Evolutionary conservation across 2,113 vertebrate genomes (phyloP).

Genomic region (Mustela lutreola): DNA sequence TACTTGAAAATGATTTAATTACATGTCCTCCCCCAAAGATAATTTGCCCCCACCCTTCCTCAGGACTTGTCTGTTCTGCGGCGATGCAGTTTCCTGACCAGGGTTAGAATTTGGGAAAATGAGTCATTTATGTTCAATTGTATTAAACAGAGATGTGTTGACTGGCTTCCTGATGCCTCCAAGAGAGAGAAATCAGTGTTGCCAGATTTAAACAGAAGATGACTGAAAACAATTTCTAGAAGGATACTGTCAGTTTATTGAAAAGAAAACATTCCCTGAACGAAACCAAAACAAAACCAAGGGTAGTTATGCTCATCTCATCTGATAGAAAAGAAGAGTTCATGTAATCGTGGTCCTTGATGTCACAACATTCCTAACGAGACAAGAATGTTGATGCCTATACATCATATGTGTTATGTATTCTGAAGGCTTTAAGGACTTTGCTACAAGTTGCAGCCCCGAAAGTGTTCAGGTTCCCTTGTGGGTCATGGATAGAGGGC

Average conservation of each 20-base stretch:
- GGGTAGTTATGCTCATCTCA: neutral
- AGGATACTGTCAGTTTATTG: neutral
- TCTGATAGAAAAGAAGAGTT: neutral
- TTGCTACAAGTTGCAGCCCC: neutral
- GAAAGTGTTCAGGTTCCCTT: neutral
- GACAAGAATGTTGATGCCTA: neutral
- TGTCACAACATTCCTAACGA: neutral
- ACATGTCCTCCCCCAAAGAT: neutral
- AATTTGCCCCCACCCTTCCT: neutral
- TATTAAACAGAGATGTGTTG: neutral
- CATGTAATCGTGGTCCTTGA: neutral
- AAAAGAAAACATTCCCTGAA: neutral
- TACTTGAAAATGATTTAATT: slow-evolving; percentile 27
- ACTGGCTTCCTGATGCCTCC: neutral
- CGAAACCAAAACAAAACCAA: neutral
- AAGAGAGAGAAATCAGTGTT: slow-evolving; percentile 8
- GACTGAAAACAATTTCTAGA: neutral
- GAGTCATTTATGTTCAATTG: neutral
- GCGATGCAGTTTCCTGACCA: neutral
- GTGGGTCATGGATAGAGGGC: rapidly evolving
- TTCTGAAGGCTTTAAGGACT: neutral
- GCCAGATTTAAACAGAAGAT: neutral
- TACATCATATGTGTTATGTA: neutral
- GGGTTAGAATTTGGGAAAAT: neutral
- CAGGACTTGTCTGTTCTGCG: neutral